Conservation (phyloP, 2,113 vertebrate genomes). For the Sterna hirundo region DNA sequence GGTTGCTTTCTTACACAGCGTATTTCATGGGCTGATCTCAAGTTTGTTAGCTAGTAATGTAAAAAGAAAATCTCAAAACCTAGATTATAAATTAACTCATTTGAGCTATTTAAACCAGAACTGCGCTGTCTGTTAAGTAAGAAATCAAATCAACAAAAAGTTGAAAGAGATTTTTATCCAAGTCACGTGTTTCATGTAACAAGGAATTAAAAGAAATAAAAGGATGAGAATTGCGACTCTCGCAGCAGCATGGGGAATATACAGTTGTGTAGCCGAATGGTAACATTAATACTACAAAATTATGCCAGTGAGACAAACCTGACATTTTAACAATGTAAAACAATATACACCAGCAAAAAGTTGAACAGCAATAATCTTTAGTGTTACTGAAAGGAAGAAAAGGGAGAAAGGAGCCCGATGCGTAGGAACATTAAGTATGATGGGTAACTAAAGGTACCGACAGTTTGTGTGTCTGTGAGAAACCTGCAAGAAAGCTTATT, state of each 20-base stretch:
- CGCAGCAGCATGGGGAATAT: constrained; percentile 35
- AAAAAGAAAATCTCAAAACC: constrained; percentile 62
- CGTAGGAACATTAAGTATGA: constrained; percentile 17
- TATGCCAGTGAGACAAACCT: constrained; percentile 57
- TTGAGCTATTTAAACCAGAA: constrained; percentile 76
- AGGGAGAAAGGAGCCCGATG: constrained; percentile 17
- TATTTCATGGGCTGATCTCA: constrained; percentile 58
- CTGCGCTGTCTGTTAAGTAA: constrained; percentile 64
- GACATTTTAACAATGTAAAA: constrained; percentile 55
- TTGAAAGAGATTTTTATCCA: background rate
- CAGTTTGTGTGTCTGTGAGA: constrained; percentile 35
- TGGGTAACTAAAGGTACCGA: constrained; percentile 58
- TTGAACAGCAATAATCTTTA: constrained; percentile 66
- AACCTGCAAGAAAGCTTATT: constrained; percentile 47
- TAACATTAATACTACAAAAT: constrained; percentile 44
- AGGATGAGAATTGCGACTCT: constrained; percentile 53
- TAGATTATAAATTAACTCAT: constrained; percentile 62
- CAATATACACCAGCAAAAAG: constrained; percentile 51
- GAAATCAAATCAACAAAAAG: constrained; percentile 60
- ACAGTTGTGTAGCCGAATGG: constrained; percentile 38
- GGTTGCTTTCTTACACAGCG: constrained; percentile 42
- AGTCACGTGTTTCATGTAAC: background rate
- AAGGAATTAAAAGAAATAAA: background rate
- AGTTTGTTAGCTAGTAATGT: constrained; percentile 62
- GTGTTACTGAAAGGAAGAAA: constrained; percentile 60